Conservation (phyloP, 2,888 invertebrate genomes). For the Tricholauxania praeusta region DNA sequence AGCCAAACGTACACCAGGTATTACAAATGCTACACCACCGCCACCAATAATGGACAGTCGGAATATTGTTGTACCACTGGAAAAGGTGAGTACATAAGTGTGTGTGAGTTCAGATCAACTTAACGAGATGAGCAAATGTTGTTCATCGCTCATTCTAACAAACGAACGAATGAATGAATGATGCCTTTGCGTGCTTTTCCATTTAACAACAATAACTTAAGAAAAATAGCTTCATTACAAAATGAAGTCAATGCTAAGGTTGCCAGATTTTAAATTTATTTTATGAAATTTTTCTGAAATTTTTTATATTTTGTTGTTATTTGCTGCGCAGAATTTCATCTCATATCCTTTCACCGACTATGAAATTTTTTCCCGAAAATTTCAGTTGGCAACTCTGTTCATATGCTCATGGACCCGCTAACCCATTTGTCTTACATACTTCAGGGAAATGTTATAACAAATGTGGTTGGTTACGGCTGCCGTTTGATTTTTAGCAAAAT, state of each 20-base stretch:
- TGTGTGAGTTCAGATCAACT: constrained; percentile 5
- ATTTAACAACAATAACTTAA: too few species aligned
- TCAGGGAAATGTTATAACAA: constrained; percentile 13
- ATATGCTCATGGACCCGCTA: too few species aligned
- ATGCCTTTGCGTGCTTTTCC: too few species aligned
- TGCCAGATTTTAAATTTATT: too few species aligned
- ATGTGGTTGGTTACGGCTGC: constrained; percentile 13
- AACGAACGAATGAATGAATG: background rate
- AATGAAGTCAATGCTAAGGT: too few species aligned
- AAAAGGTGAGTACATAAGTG: constrained; percentile 68
- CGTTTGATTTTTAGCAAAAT: background rate
- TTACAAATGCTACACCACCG: constrained; percentile 34
- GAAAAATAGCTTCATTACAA: too few species aligned
- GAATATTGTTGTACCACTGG: constrained; percentile 75
- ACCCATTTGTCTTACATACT: constrained; percentile 37
- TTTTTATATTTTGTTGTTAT: too few species aligned
- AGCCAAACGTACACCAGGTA: constrained; percentile 62
- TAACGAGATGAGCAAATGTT: constrained; percentile 6
- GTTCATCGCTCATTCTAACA: constrained; percentile 1
- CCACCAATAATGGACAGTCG: constrained; percentile 67
- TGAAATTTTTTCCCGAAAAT: too few species aligned
- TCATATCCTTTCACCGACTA: too few species aligned
- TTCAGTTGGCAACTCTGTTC: too few species aligned
- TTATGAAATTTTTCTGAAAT: too few species aligned
- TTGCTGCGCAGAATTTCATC: too few species aligned